Base-by-base conservation (phyloP, 1,140 invertebrate genomes). In the Zaprionus tsacasi region DNA sequence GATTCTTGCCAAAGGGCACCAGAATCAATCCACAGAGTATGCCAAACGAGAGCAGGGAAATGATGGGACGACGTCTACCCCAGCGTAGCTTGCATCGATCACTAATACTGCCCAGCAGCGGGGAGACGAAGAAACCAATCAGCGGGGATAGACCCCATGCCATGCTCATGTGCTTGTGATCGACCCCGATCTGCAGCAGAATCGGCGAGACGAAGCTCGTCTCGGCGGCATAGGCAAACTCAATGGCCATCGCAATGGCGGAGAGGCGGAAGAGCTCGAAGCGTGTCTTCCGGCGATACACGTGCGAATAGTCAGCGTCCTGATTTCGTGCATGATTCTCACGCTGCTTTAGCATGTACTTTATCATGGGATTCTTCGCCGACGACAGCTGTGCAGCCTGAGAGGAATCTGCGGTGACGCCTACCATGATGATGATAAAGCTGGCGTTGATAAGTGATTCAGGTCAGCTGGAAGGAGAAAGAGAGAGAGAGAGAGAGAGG, bases 131-230 rank as follows among this genome's bases (percentile, higher is more conserved):
- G 89, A 98, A 96, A 15, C 97, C 97, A 4, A 97, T 93, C 11
- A 96, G 81, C 0, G 96, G 96, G 73, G 95, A 97, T 6, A 97
- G 91, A 38, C 96, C 96, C 97, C 97, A 98, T 11, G 97, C 95
- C 75, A 97, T 93, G 6, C 96, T 96, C 95, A 96, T 96, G 64
- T 94, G 93, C 56, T 95, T 92, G 93, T 96, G 94, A 73, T 95
- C 95, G 2, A 97, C 94, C 4, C 97, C 97, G 50, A 97, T 95
- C 89, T 96, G 95, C 2, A 97, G 93, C 0, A 98, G 93, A 1
- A 96, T 96, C 1, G 97, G 97, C 11, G 96, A 97, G 0, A 97
- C 96, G 87, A 98, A 97, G 1, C 97, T 96, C 1, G 97, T 98
- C 92, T 98, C 97, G 0, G 97, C 97, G 0, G 97, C 96, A 81